phyloP scores from a whole-genome alignment of 2,888 invertebrate species.

The Nemoura dubitans region DNA sequence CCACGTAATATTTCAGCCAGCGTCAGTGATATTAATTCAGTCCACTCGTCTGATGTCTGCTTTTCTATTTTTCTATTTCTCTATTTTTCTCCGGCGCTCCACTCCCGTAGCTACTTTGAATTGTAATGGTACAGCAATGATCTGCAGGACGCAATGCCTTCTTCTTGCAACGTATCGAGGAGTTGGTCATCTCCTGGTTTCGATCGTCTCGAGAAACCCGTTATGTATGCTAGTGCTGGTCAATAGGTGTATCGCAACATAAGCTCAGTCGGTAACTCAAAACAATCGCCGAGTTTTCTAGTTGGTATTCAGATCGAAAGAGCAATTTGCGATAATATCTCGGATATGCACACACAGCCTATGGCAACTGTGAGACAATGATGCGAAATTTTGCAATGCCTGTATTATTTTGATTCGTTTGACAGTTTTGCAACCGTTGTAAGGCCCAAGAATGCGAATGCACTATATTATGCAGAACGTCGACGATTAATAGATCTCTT shows the following conservation, averaged over 20 bases:
- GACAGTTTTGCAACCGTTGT: neutral
- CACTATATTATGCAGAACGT: neutral
- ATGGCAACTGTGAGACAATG: neutral
- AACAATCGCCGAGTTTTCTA: neutral
- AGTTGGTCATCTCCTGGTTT: slow-evolving; percentile 1
- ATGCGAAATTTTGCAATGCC: neutral
- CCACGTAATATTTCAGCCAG: slow-evolving; percentile 9
- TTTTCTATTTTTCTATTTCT: neutral
- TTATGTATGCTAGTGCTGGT: neutral
- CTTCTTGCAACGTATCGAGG: neutral
- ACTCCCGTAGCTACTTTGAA: neutral
- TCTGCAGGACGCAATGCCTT: neutral
- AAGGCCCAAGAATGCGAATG: neutral
- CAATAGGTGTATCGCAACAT: slow-evolving; percentile 3
- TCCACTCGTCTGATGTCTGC: neutral
- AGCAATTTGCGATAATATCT: neutral
- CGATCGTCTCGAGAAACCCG: neutral
- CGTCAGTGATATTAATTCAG: neutral
- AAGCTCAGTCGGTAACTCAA: neutral
- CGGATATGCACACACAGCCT: neutral
- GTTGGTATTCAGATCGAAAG: neutral
- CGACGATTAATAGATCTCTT: too few relatives aligned
- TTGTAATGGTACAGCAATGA: neutral
- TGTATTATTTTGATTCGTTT: neutral
- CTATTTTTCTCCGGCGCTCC: neutral